Evolutionary conservation across 2,113 vertebrate species (phyloP), one percentile per base, ranked within the genome.

Genomic region (Sinocyclocheilus anshuiensis): DNA sequence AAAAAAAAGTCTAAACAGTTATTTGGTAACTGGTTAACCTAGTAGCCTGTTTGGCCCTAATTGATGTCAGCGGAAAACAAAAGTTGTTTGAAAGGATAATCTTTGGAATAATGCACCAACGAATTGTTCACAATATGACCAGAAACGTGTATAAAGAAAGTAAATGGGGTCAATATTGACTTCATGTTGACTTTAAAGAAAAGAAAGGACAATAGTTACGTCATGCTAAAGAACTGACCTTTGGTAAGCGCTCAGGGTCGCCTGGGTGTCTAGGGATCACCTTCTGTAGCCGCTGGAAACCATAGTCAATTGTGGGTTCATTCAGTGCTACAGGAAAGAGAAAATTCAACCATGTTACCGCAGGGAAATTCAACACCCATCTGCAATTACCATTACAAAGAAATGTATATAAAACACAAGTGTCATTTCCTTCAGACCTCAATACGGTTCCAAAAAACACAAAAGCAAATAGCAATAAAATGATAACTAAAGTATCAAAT

Each of bases 201-300:
- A 53, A 26, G 22, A 77, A 48, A 53, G 20, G 20, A 74, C 1
- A 50, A 53, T 6, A 26, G 74, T 48, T 24, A 33, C 29, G 42
- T 55, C 12, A 77, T 5, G 45, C 39, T 18, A n/a, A 63, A 63
- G 29, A 26, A 75, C 83, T 88, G 95, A 99, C 98, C 97, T 99
- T 99, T 29, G 98, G 97, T 95, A 99, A 93, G 95, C 97, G 96
- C 90, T 99, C 98, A 0, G 98, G 98, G 89, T 99, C 98, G 83
- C 98, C 98, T 0, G 98, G 98, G 89, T 99, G 98, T 92, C 97
- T 95, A 15, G 98, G 98, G 92, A 99, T 98, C 90, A 99, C 98
- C 89, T 99, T 99, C 88, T 99, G 98, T 93, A 99, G 96, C 89
- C 98, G 96, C 93, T 99, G 98, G 91, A 98, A 99, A 90, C 97